Conservation (phyloP, 2,113 vertebrate genomes). For the Procavia capensis region DNA sequence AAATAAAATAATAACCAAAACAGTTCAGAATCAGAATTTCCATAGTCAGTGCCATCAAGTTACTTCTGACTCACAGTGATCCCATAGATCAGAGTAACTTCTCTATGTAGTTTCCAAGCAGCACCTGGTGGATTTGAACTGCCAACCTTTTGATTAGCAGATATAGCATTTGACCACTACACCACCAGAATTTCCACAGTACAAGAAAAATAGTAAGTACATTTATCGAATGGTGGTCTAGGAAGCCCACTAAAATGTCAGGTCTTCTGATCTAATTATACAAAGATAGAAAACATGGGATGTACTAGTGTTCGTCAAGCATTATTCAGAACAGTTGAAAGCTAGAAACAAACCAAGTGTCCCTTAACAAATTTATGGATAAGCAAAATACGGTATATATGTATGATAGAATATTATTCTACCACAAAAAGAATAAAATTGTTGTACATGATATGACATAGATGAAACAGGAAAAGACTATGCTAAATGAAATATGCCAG, state of each 20-base stretch:
- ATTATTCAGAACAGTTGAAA: not conserved
- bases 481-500: not conserved
- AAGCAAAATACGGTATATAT: not conserved
- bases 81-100: too few species aligned
- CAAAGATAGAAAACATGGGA: not conserved
- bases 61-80: too few species aligned
- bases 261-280: not conserved
- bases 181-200: not conserved
- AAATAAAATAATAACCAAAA: not conserved
- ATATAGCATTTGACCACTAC: too few species aligned
- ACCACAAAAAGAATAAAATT: not conserved
- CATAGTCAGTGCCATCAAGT: too few species aligned
- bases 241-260: constrained; percentile 19
- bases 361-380: not conserved
- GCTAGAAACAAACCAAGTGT: not conserved
- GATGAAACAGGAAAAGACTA: not conserved
- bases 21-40: not conserved
- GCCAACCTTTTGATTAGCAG: too few species aligned
- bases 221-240: not conserved
- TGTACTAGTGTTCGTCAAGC: not conserved
- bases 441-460: not conserved
- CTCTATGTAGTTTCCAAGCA: too few species aligned
- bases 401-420: not conserved
- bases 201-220: not conserved
- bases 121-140: too few species aligned